Base-by-base conservation (phyloP, 2,113 vertebrate genomes). In the Alces alces region DNA sequence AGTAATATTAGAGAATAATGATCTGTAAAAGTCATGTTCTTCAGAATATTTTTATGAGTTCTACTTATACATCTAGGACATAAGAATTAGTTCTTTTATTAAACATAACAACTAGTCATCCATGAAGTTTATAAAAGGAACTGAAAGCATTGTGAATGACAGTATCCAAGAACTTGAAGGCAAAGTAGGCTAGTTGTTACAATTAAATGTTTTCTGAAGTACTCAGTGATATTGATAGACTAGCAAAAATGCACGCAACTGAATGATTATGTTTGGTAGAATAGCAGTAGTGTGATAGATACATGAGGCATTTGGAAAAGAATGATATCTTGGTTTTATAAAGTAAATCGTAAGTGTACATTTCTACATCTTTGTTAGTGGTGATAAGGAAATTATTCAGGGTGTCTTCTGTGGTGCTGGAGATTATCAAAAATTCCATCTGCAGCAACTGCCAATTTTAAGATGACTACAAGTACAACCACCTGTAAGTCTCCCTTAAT, bases 1-100 rank as follows among this genome's bases (percentile, higher is more conserved):
- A 78, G 36, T 94, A 78, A 80, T 92, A 36, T 39, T 95, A 73
- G 94, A 92, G 64, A 84, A 89, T 96, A 95, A 96, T 96, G 39
- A 64, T 47, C 73, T 95, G 25, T 96, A 84, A 79, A 87, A 89
- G 45, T 90, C 84, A 96, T 80, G 25, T 86, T 95, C 19, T 82
- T 89, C 82, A 66, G 78, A 79, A 86, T 88, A 45, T 28, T 91
- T 96, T 91, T 86, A 85, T 54, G 7, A 17, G n/a, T 92, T 55
- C 27, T 58, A 73, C 52, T 88, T 87, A 93, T 8, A 43, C 70
- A 88, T 82, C 33, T 52, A 92, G 36, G 52, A 70, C 27, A 82
- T 7, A 80, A 2, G 7, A 96, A 94, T 33, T 6, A 16, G 3
- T 79, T 13, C 12, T 66, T 21, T 97, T 82, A 83, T 94, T 93